Conservation (phyloP, 2,888 invertebrate genomes). For the Heptascelio sp. region DNA sequence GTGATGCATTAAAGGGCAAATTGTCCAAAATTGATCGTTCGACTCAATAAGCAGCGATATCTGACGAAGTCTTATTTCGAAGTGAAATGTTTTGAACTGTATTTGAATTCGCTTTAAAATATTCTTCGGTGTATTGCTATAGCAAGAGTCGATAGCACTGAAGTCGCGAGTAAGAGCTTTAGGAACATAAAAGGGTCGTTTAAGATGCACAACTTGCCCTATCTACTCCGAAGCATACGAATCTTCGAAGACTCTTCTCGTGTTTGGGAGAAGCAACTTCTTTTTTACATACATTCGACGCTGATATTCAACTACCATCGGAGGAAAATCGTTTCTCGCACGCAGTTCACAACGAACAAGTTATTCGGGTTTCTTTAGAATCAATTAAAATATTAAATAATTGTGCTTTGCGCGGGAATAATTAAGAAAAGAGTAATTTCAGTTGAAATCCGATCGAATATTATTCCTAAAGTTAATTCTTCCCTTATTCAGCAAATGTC, state of each 20-base stretch:
- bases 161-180: conserved; percentile 68
- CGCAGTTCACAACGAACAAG: conserved; percentile 1
- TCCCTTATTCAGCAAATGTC: no score
- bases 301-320: conserved; percentile 47
- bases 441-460: no score
- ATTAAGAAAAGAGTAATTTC: no score
- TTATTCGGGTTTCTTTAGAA: neutral
- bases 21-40: conserved; percentile 46
- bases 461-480: no score
- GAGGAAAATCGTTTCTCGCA: conserved; percentile 50
- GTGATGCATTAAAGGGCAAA: conserved; percentile 32
- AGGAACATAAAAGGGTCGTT: conserved; percentile 69
- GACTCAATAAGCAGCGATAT: conserved; percentile 49
- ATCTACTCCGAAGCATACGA: conserved; percentile 66
- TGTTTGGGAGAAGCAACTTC: conserved; percentile 59
- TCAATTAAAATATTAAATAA: conserved; percentile 21
- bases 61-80: conserved; percentile 45
- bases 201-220: conserved; percentile 69
- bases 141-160: conserved; percentile 64
- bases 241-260: conserved; percentile 63
- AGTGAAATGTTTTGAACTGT: conserved; percentile 63
- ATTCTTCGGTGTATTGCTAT: conserved; percentile 58
- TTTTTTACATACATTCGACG: conserved; percentile 53
- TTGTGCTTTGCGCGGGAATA: no score
- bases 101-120: conserved; percentile 66